Conservation (phyloP, 2,888 invertebrate species). For the Caenorhabditis becei region DNA sequence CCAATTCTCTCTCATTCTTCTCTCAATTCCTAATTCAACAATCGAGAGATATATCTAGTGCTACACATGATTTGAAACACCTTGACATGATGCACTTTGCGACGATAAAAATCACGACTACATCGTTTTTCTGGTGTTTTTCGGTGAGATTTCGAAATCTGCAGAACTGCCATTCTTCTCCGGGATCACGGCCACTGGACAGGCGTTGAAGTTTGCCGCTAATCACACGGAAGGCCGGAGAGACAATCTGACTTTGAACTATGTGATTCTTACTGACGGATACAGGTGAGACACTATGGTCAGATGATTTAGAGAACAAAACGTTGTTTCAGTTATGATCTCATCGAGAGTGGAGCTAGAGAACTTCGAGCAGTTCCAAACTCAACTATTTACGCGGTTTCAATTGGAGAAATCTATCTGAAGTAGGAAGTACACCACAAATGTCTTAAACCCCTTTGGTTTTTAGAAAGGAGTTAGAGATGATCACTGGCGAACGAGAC, state of each 20-base stretch:
- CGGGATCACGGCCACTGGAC: slow-evolving; percentile 77
- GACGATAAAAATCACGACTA: slow-evolving; percentile 22
- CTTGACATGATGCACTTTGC: slow-evolving; percentile 50
- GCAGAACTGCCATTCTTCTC: slow-evolving; percentile 69
- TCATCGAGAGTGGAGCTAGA: slow-evolving; percentile 54
- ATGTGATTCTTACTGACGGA: slow-evolving; percentile 75
- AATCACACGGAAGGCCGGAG: slow-evolving; percentile 66
- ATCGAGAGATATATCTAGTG: slow-evolving; percentile 48
- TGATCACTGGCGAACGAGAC: slow-evolving; percentile 55
- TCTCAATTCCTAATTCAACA: not conserved
- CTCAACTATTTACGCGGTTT: slow-evolving; percentile 55
- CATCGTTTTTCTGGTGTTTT: slow-evolving; percentile 28
- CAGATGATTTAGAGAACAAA: no score
- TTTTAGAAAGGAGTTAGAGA: slow-evolving; percentile 58
- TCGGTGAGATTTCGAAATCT: slow-evolving; percentile 19
- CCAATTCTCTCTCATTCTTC: not conserved
- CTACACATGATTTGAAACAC: slow-evolving; percentile 53
- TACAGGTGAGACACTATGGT: slow-evolving; percentile 58
- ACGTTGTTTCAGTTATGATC: slow-evolving; percentile 68
- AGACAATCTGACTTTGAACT: slow-evolving; percentile 63
- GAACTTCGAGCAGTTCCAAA: slow-evolving; percentile 51
- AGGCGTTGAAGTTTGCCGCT: slow-evolving; percentile 70
- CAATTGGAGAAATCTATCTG: slow-evolving; percentile 54
- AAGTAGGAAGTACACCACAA: slow-evolving; percentile 2
- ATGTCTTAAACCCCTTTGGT: not conserved